phyloP scores from a whole-genome alignment of 2,797 vertebrate species.

The Danio tinwini region DNA sequence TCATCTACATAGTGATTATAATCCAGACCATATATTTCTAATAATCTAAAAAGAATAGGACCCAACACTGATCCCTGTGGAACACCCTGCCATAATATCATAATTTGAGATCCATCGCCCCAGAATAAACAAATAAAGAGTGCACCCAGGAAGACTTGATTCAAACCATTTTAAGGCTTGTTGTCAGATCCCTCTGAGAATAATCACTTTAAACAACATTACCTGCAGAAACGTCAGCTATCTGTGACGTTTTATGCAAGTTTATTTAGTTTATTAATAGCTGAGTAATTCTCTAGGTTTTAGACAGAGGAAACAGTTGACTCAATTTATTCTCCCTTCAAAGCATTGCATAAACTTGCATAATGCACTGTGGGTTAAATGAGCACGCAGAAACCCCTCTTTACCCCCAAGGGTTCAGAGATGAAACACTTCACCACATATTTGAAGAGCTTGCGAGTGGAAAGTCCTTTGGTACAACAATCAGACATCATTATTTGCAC shows the following conservation, averaged over 20 bases:
- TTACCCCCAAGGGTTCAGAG: conserved; percentile 28
- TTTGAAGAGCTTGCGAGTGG: conserved; percentile 23
- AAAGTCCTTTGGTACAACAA: conserved; percentile 11
- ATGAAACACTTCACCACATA: conserved; percentile 24
- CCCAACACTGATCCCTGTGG: no score
- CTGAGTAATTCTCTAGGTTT: conserved; percentile 9
- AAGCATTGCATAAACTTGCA: conserved; percentile 33
- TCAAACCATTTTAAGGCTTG: no score
- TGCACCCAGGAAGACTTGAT: no score
- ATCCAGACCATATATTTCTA: no score
- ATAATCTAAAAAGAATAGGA: no score
- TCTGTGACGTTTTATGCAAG: background rate
- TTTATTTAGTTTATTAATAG: conserved; percentile 9
- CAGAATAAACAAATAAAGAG: no score
- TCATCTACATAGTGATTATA: no score
- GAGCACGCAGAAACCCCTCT: conserved; percentile 5
- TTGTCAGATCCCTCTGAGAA: no score
- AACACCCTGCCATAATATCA: no score
- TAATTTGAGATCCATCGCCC: no score
- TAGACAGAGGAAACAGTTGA: background rate
- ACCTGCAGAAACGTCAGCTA: conserved; percentile 1
- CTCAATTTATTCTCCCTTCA: conserved; percentile 11
- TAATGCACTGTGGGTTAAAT: conserved; percentile 31
- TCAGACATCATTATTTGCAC: conserved; percentile 23
- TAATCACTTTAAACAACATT: background rate